Conservation (phyloP, 2,113 vertebrate genomes). For the Piaya cayana region DNA sequence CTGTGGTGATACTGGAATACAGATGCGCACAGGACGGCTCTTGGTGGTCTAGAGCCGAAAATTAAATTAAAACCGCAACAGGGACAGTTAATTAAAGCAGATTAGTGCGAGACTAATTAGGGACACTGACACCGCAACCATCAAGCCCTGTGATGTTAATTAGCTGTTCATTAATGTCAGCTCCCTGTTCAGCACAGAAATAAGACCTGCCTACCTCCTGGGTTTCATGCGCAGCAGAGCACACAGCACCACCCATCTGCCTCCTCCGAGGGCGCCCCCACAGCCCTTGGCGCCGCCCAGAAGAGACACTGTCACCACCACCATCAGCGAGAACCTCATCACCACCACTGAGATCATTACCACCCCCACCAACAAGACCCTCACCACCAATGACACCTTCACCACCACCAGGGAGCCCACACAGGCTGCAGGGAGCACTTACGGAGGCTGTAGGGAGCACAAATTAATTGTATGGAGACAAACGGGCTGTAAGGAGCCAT, state of each 20-base stretch:
- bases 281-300: not conserved
- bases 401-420: too few species aligned
- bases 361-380: too few species aligned
- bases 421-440: too few species aligned
- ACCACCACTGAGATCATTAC: not conserved
- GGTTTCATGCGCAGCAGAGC: constrained; percentile 11
- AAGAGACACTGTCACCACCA: not conserved
- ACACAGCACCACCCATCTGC: not conserved
- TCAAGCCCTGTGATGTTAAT: constrained; percentile 80
- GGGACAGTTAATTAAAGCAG: constrained; percentile 85
- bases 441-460: too few species aligned
- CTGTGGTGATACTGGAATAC: not conserved
- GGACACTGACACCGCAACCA: constrained; percentile 79
- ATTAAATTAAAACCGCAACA: constrained; percentile 82
- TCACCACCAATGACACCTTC: too few species aligned
- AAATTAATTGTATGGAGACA: too few species aligned
- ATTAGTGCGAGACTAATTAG: constrained; percentile 82
- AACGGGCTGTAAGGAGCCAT: too few species aligned
- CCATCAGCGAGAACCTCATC: not conserved
- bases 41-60: constrained; percentile 70
- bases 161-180: constrained; percentile 82
- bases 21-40: constrained; percentile 41
- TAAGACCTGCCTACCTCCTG: constrained; percentile 54
- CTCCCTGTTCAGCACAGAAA: constrained; percentile 73
- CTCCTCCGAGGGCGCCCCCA: not conserved